Percentiles rank a stretch among this genome's conserved stretches.
Evolutionary conservation across 2,113 vertebrate species (phyloP).

Genomic region (Acinonyx jubatus): DNA sequence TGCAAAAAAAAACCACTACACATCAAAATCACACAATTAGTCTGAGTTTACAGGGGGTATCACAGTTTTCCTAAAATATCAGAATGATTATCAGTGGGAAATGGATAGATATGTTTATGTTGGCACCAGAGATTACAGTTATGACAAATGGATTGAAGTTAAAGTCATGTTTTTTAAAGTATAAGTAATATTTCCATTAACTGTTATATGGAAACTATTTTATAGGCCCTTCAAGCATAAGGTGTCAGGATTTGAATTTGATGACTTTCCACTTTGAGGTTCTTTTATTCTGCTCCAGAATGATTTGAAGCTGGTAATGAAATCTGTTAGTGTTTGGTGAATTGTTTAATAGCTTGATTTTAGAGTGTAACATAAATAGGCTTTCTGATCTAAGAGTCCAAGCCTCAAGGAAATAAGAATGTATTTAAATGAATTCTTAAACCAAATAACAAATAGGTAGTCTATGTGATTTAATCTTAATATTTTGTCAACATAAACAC

Average conservation of each 20-base stretch:
- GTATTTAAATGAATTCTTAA: conserved; percentile 64
- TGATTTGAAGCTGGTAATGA: not conserved
- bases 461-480: conserved; percentile 58
- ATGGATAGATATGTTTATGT: not conserved
- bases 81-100: conserved; percentile 18
- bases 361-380: not conserved
- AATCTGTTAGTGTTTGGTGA: conserved; percentile 30
- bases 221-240: conserved; percentile 4
- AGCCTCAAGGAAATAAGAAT: conserved; percentile 53
- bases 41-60: not conserved
- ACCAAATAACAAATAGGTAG: conserved; percentile 50
- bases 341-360: conserved; percentile 51
- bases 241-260: not conserved
- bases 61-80: not conserved
- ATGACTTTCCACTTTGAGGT: not conserved
- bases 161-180: not conserved
- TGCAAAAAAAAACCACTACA: not conserved
- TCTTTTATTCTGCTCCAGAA: conserved; percentile 8
- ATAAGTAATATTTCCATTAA: not conserved
- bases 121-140: not conserved
- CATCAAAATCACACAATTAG: not conserved
- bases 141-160: not conserved
- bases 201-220: not conserved
- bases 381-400: conserved; percentile 31
- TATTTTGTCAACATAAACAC: conserved; percentile 66